A percentile compares a stretch with the other conserved stretches of the same genome.
Conservation (phyloP, 2,888 invertebrate species). For the Lottia scabra region DNA sequence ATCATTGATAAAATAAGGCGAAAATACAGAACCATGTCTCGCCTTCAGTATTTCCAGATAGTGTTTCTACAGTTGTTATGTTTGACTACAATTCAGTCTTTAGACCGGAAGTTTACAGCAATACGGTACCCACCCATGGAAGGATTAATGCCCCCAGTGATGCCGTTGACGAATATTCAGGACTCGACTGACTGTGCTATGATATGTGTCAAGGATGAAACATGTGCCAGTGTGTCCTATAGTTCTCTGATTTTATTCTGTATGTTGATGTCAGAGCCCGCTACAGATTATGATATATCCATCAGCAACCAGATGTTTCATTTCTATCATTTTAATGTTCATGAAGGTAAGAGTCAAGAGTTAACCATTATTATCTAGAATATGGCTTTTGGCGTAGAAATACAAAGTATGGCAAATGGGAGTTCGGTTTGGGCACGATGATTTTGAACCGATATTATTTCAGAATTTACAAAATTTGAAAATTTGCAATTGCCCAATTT, state of each 20-base stretch:
- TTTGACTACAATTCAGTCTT: too few species aligned
- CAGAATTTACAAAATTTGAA: too few species aligned
- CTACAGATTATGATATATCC: neutral
- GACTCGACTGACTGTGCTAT: conserved; percentile 9
- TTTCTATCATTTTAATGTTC: conserved; percentile 8
- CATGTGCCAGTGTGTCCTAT: conserved; percentile 11
- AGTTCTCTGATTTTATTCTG: neutral
- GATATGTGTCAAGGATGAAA: conserved; percentile 9
- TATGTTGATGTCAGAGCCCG: conserved; percentile 10
- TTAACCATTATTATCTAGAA: neutral
- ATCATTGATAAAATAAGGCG: too few species aligned
- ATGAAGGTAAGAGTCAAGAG: conserved; percentile 4
- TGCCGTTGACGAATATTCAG: neutral
- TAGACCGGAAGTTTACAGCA: neutral
- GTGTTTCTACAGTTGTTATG: too few species aligned
- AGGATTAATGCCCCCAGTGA: neutral
- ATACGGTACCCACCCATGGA: neutral
- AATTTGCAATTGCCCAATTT: too few species aligned
- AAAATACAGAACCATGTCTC: too few species aligned
- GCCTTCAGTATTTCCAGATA: too few species aligned
- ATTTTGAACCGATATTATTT: too few species aligned
- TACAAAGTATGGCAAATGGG: too few species aligned
- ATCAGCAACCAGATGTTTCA: neutral
- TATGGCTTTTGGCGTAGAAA: too few species aligned
- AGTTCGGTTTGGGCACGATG: too few species aligned